Base-by-base conservation (phyloP, 2,113 vertebrate genomes). In the Malaclemys terrapin region DNA sequence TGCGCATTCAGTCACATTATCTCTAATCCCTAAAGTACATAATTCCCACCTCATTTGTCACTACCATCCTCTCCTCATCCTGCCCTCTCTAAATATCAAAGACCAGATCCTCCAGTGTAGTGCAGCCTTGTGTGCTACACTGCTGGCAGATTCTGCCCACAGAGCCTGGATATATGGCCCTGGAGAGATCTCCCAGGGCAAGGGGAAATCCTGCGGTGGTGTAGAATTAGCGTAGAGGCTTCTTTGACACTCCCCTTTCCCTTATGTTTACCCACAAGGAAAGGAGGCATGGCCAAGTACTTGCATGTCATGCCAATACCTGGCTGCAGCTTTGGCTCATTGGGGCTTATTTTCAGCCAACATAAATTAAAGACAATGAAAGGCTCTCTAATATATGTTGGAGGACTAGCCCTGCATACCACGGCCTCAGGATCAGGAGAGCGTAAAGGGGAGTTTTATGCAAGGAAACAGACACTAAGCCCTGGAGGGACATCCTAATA, bases 241-340 rank as follows among this genome's bases (percentile, higher is more conserved):
- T 59, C 81, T 0, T 0, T 8, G 81, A 42, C 35, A 19, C 49
- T 80, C 57, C 38, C 53, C 90, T 62, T 29, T 89, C 59, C 85
- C 20, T 38, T 53, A 2, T 3, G 22, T 47, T 29, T 11, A 42
- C n/a, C 90, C 56, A 54, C 59, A 59, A 69, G 57, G 24, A 91
- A 19, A 88, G 85, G 42, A 54, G 3, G 2, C 10, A 13, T 10
- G n/a, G 0, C 0, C 0, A 0, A 52, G 25, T 42, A 93, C 89
- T 87, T 75, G 62, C 20, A 38, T 31, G 65, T 24, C 83, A 87
- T 72, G 69, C 84, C 95, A 93, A 42, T 10, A 84, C 42, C 22
- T 2, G 1, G 4, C 24, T 83, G 14, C 72, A 84, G 6, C n/a
- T 91, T 79, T 31, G 31, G 79, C 82, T 42, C 91, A 50, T 0